Percentiles rank a stretch among this genome's conserved stretches.
These are phyloP conservation scores for Alosa sapidissima DNA, from an alignment of 2,797 vertebrate species.

Conservation along the genomic window DNA sequence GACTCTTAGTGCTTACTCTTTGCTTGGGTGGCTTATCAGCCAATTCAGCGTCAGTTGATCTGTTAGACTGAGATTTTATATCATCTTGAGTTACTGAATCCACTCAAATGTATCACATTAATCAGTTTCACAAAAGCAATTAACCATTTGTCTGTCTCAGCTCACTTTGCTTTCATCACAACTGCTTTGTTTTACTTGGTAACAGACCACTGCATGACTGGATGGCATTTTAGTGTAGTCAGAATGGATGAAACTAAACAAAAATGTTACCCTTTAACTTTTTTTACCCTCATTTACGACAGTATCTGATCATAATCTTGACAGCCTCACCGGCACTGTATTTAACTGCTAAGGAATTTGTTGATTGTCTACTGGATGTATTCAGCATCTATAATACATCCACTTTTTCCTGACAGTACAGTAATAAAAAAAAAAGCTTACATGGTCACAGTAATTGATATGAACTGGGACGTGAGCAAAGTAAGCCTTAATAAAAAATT, in stretches of 20 bases:
- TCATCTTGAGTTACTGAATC: not conserved
- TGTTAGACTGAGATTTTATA: not conserved
- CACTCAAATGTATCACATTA: not conserved
- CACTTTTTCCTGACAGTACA: not conserved
- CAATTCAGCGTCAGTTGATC: not conserved
- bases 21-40: not conserved
- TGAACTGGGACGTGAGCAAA: not conserved
- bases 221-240: conserved; percentile 13
- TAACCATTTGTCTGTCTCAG: not conserved
- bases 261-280: not conserved
- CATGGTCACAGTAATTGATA: not conserved
- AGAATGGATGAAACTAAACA: not conserved
- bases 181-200: not conserved
- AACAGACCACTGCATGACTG: not conserved
- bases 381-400: not conserved
- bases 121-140: not conserved
- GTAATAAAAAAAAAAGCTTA: not conserved
- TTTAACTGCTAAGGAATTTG: not conserved
- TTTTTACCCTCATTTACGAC: not conserved
- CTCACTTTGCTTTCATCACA: not conserved
- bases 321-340: not conserved
- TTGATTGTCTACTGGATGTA: not conserved
- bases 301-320: not conserved
- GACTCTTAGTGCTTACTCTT: not conserved
- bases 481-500: not conserved